Conservation (phyloP, 2,888 invertebrate species). For the Euzophera pinguis region DNA sequence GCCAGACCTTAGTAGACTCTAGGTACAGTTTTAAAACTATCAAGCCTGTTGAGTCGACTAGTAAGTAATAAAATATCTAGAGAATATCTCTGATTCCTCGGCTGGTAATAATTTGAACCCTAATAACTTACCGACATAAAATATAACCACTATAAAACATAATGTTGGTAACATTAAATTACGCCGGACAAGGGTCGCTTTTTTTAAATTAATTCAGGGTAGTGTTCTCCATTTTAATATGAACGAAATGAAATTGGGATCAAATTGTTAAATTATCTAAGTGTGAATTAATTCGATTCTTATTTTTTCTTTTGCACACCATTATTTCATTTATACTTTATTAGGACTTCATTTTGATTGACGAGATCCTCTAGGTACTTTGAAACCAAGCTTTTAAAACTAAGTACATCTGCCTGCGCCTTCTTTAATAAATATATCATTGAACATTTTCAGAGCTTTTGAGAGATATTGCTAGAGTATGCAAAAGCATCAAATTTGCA, state of each 20-base stretch:
- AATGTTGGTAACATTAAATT: constrained; percentile 6
- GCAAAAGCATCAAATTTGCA: too few species aligned
- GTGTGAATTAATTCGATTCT: neutral
- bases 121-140: constrained; percentile 1
- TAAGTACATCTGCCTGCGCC: too few species aligned
- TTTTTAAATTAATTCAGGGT: neutral
- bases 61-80: neutral
- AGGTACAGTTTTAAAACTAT: too few species aligned
- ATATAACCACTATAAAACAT: constrained; percentile 8
- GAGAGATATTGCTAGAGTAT: too few species aligned
- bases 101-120: neutral
- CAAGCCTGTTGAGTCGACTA: neutral
- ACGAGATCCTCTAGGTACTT: too few species aligned
- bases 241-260: neutral
- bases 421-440: too few species aligned
- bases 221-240: neutral
- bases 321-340: too few species aligned
- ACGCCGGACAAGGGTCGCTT: neutral
- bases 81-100: neutral
- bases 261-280: neutral
- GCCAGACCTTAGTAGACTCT: too few species aligned
- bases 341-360: too few species aligned
- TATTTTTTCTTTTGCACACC: neutral
- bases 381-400: too few species aligned
- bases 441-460: too few species aligned